Conservation (phyloP, 2,797 vertebrate genomes). For the Crenichthys baileyi region DNA sequence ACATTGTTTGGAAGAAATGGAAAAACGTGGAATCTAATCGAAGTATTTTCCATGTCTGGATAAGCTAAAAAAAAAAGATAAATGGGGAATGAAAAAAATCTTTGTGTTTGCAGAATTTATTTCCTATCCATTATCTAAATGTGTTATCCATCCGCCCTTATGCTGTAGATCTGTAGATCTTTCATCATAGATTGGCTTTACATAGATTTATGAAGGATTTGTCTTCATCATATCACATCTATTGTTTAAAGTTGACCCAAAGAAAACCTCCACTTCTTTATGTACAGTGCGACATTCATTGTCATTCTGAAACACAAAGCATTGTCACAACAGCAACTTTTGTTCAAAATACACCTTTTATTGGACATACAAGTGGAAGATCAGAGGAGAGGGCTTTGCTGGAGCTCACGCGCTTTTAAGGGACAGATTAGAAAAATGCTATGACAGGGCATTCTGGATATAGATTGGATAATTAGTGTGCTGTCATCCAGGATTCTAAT, state of each 20-base stretch:
- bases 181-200: not conserved
- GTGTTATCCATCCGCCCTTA: not conserved
- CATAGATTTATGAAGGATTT: not conserved
- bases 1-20: not conserved
- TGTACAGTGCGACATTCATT: not conserved
- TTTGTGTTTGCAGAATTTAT: not conserved
- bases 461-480: conserved; percentile 48
- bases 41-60: not conserved
- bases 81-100: not conserved
- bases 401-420: conserved; percentile 54
- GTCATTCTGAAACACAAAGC: conserved; percentile 36
- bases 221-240: conserved; percentile 7
- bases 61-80: too few relatives aligned
- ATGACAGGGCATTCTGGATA: conserved; percentile 34
- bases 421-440: conserved; percentile 66
- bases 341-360: conserved; percentile 82
- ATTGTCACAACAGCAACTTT: conserved; percentile 28
- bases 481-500: conserved; percentile 47
- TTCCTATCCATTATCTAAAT: not conserved
- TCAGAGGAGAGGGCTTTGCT: conserved; percentile 42
- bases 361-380: conserved; percentile 70
- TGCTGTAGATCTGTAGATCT: not conserved
- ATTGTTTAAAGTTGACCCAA: not conserved
- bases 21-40: too few relatives aligned
- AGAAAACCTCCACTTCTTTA: not conserved